A percentile compares a stretch with the other conserved stretches of the same genome.
Evolutionary conservation across 2,113 vertebrate genomes (phyloP).

Genomic region (Pheucticus melanocephalus): DNA sequence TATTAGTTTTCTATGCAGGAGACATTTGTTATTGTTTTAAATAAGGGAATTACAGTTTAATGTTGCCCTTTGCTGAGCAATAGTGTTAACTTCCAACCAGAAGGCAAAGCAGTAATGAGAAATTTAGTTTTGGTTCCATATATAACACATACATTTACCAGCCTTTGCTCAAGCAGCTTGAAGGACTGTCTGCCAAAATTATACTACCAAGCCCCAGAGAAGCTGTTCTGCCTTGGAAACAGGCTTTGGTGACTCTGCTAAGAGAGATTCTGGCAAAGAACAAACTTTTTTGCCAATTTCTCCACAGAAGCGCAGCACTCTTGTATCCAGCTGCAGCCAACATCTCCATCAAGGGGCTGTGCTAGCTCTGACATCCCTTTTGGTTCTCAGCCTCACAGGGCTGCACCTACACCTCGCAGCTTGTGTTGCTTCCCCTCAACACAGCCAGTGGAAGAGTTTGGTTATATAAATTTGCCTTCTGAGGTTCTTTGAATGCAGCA

Average conservation of each 20-base stretch:
- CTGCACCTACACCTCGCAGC: not conserved
- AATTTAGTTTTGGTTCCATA: not conserved
- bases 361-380: not conserved
- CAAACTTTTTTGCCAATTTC: not conserved
- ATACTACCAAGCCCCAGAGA: not conserved
- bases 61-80: conserved; percentile 45
- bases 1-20: conserved; percentile 46
- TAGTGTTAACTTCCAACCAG: conserved; percentile 1
- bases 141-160: not conserved
- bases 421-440: not conserved
- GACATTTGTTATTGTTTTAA: conserved; percentile 47
- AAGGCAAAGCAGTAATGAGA: not conserved
- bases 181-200: not conserved
- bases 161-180: not conserved
- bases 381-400: not conserved
- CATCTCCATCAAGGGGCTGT: not conserved
- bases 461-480: not conserved
- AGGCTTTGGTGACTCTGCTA: not conserved
- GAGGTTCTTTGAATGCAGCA: not conserved
- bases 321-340: not conserved
- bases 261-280: not conserved
- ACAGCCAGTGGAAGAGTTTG: not conserved
- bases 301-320: not conserved
- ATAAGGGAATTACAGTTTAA: not conserved
- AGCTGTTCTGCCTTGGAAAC: not conserved